These are phyloP conservation scores for Chiridota heheva DNA, from an alignment of 35 echinoderm and acorn worm species.

Conservation along the genomic window DNA sequence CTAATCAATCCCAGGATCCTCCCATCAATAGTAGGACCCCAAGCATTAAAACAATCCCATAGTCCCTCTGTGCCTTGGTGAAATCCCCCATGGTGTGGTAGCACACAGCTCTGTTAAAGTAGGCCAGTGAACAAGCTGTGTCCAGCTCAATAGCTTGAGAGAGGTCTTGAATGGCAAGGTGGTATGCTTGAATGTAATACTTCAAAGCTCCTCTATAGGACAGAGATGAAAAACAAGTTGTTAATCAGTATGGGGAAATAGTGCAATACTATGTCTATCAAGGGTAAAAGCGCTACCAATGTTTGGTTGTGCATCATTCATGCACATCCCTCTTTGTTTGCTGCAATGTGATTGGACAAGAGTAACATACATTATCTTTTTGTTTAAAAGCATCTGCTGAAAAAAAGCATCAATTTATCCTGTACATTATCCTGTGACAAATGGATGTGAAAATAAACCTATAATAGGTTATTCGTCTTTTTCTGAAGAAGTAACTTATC, in stretches of 20 bases:
- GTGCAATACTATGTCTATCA: not conserved
- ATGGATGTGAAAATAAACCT: too few relatives aligned
- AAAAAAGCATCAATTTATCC: too few relatives aligned
- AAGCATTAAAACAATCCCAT: conserved; percentile 94
- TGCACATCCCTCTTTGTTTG: too few relatives aligned
- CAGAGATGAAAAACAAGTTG: conserved; percentile 1
- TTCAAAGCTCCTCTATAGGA: conserved; percentile 89
- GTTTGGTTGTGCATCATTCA: not conserved
- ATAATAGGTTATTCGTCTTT: too few relatives aligned
- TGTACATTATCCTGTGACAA: too few relatives aligned
- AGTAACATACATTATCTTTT: too few relatives aligned
- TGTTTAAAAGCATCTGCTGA: too few relatives aligned
- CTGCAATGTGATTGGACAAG: too few relatives aligned
- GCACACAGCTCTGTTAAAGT: conserved; percentile 98
- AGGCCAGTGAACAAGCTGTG: conserved; percentile 88
- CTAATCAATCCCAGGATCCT: too few relatives aligned
- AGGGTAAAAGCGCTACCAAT: not conserved
- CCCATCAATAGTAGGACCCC: too few relatives aligned
- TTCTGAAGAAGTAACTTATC: too few relatives aligned
- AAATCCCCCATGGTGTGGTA: conserved; percentile 94
- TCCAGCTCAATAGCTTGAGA: conserved; percentile 86
- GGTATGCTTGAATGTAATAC: conserved; percentile 92
- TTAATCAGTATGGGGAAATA: too few relatives aligned
- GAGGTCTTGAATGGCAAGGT: conserved; percentile 83
- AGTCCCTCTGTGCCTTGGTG: conserved; percentile 87